These are phyloP conservation scores for Meandrusa payeni DNA, from an alignment of 2,888 invertebrate species.

Conservation along the genomic window DNA sequence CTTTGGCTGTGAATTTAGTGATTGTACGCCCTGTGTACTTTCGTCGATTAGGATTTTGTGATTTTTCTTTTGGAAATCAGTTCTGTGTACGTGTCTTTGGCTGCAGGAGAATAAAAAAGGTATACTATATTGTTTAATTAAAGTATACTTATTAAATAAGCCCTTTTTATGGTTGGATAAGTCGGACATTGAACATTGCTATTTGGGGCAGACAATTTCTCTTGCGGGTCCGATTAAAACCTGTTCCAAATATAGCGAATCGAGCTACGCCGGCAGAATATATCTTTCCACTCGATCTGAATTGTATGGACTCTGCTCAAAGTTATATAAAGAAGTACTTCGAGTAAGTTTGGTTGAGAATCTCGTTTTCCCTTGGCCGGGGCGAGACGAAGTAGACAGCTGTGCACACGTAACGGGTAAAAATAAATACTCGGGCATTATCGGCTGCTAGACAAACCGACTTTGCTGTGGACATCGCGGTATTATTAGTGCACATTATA, in stretches of 20 bases:
- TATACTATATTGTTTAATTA: constrained; percentile 42
- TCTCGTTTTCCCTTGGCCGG: constrained; percentile 61
- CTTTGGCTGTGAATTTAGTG: constrained; percentile 69
- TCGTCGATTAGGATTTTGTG: constrained; percentile 70
- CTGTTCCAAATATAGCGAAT: constrained; percentile 68
- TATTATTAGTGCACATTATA: constrained; percentile 62
- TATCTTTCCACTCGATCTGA: constrained; percentile 26
- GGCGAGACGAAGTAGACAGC: constrained; percentile 70
- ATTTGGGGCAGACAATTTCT: constrained; percentile 55
- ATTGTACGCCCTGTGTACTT: constrained; percentile 67
- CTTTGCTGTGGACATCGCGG: constrained; percentile 65
- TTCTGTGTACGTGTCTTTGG: constrained; percentile 48
- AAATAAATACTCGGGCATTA: constrained; percentile 78
- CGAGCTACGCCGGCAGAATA: constrained; percentile 36
- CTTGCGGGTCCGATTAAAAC: constrained; percentile 46
- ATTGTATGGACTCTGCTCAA: constrained; percentile 28
- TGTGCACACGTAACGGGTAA: constrained; percentile 77
- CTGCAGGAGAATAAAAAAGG: constrained; percentile 59
- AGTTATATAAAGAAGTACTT: constrained; percentile 38
- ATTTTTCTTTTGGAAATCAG: constrained; percentile 62
- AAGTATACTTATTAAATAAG: constrained; percentile 17
- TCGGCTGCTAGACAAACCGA: constrained; percentile 72
- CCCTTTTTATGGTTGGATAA: constrained; percentile 24
- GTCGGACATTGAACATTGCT: constrained; percentile 32
- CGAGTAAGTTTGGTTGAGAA: constrained; percentile 41